Base-by-base conservation (phyloP, 1,140 invertebrate species). In the Bilobella aurantiaca region DNA sequence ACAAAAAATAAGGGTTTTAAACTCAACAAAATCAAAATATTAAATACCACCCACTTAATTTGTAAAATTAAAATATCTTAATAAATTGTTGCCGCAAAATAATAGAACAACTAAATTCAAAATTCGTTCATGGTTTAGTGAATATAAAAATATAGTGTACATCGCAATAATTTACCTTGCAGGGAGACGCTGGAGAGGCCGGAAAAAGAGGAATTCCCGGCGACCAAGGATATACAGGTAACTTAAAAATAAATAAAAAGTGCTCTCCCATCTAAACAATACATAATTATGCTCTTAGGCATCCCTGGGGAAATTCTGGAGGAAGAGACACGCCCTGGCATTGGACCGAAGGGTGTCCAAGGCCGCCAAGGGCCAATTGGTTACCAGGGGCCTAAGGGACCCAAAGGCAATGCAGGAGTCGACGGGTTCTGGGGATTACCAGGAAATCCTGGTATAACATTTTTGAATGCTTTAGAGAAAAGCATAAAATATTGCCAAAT, bases 141-240 rank as follows among this genome's bases (percentile, higher is more conserved):
- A n/a, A n/a, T n/a, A n/a, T n/a, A n/a, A n/a, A n/a, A n/a, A n/a
- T n/a, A 16, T 56, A 16, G 8, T 21, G 49, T 53, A 5, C 8
- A 63, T 53, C 3, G 5, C 18, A 46, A 23, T 25, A 12, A 12
- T 23, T 21, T 62, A 57, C n/a, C 30, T n/a, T 23, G 29, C 42
- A 66, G 46, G 69, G 69, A 3, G 66, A 68, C 29, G 49, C 29
- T 18, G 69, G 69, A 32, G 66, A 71, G 1, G 14, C 42, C 8
- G 69, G 69, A 29, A 53, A 62, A 25, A 42, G 62, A 42, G 69
- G 69, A 1, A 29, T 60, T 34, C 60, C 64, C 18, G 69, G 69
- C 47, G 65, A 64, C 16, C 69, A 71, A 62, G 69, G 69, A 1
- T 2, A 21, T 23, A 8, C 64, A 0, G 65, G 69, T 56, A 16